phyloP scores from a whole-genome alignment of 2,888 invertebrate species.

The Netelia fuscicornis region DNA sequence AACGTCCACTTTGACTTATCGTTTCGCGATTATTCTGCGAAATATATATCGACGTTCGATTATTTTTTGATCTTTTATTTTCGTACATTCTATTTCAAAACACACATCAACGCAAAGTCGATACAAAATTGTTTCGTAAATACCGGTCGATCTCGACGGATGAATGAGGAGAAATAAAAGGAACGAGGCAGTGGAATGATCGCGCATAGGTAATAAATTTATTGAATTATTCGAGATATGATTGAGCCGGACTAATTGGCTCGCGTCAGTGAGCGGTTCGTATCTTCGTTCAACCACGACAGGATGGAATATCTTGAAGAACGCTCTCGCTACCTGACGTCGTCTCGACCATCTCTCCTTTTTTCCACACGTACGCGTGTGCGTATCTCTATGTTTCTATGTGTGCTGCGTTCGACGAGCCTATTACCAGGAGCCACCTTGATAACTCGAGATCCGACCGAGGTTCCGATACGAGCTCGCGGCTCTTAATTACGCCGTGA shows the following conservation, averaged over 20 bases:
- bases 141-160: conserved; percentile 37
- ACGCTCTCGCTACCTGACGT: background rate
- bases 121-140: conserved; percentile 56
- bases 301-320: conserved; percentile 1
- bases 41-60: conserved; percentile 41
- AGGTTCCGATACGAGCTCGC: conserved; percentile 70
- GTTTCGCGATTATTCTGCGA: conserved; percentile 39
- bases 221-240: conserved; percentile 37
- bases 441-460: conserved; percentile 75
- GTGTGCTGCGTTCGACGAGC: conserved; percentile 70
- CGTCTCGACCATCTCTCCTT: background rate
- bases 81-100: conserved; percentile 10
- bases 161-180: conserved; percentile 14
- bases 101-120: conserved; percentile 26
- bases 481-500: conserved; percentile 78
- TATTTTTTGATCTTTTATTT: conserved; percentile 13
- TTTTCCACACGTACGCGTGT: background rate
- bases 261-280: conserved; percentile 47
- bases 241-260: conserved; percentile 50
- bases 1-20: conserved; percentile 53
- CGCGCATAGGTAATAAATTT: conserved; percentile 16
- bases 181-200: background rate
- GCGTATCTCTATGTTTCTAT: background rate
- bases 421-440: conserved; percentile 78
- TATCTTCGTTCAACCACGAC: conserved; percentile 33